These are phyloP conservation scores for Deroplatys truncata DNA, from an alignment of 2,888 invertebrate species.

Conservation along the genomic window DNA sequence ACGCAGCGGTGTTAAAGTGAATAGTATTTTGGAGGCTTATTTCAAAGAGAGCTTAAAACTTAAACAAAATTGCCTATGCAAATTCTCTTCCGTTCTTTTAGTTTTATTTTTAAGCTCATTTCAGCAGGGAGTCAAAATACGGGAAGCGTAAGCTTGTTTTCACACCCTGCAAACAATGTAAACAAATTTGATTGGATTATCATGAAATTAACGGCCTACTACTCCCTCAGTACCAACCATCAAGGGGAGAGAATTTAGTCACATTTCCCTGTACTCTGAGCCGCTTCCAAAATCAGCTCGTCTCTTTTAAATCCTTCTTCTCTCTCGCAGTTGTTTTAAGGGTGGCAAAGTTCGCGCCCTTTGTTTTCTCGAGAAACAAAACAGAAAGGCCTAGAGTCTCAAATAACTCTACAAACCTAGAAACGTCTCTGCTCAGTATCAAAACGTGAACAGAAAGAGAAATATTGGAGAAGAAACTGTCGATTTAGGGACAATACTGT, in stretches of 20 bases:
- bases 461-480: no score
- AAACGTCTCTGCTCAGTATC: not conserved
- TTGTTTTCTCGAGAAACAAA: not conserved
- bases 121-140: not conserved
- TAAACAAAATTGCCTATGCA: not conserved
- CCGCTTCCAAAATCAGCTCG: not conserved
- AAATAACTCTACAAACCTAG: not conserved
- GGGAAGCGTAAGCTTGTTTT: not conserved
- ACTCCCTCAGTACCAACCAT: no score
- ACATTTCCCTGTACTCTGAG: not conserved
- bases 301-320: not conserved
- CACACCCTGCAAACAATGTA: not conserved
- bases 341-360: not conserved
- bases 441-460: no score
- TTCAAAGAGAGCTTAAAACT: not conserved
- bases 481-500: no score
- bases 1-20: no score
- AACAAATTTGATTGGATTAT: not conserved
- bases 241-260: not conserved
- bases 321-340: not conserved
- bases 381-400: not conserved
- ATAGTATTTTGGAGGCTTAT: not conserved
- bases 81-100: not conserved
- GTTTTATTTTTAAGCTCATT: not conserved
- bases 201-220: not conserved